Evolutionary conservation across 2,113 vertebrate genomes (phyloP), one percentile per base, ranked within the genome.

Genomic region (Chamaetylas fuelleborni): DNA sequence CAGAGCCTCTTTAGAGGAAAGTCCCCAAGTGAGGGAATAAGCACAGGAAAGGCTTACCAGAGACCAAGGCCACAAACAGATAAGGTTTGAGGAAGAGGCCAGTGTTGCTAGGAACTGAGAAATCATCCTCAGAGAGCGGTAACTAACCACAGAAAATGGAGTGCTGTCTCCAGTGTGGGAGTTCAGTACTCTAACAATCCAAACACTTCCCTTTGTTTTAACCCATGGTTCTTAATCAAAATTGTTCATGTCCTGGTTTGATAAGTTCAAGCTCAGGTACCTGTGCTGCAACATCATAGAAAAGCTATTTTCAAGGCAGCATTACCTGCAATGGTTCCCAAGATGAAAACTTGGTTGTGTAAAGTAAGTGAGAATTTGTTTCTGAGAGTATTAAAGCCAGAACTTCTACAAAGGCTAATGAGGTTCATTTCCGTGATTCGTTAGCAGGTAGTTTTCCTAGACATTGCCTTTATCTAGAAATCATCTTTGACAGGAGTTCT

Each of bases 61-160:
- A 84, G 48, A 76, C 20, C 53, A 92, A 89, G n/a, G 5, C 83
- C 78, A 89, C 70, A 89, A 84, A 69, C 24, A 92, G 73, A 87
- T 79, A 92, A 81, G 36, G 31, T 95, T 42, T 92, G 89, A 91
- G 94, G 77, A 95, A 93, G 83, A 89, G 45, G 69, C 25, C n/a
- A 89, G 62, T 36, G 72, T 64, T 87, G 57, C 69, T 81, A 89
- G 69, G 84, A 93, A 85, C 77, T 72, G 69, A 93, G 66, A 96
- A 92, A 54, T 76, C 77, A 79, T 79, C 53, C 57, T 89, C 57
- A 87, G 81, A 65, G 81, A 91, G 57, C 3, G 12, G 9, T 40
- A 73, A 92, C 71, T 25, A 74, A 86, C 61, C 88, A 89, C 86
- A 93, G 18, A 67, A 91, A 78, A 81, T 0, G 54, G 56, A 92